Evolutionary conservation across 2,113 vertebrate genomes (phyloP).

Genomic region (Bos indicus): DNA sequence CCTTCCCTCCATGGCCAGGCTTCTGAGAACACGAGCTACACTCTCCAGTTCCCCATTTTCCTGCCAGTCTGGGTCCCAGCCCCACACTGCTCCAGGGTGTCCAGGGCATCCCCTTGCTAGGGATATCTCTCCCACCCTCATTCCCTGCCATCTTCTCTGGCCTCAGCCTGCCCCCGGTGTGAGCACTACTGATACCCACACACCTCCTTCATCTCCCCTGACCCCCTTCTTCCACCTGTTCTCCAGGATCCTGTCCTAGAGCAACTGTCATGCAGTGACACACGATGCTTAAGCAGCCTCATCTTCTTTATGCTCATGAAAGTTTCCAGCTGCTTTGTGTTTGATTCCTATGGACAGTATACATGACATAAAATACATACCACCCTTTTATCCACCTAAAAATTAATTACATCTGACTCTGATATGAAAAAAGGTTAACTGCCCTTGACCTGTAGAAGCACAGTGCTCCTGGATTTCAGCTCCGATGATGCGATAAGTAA

Average conservation of each 20-base stretch:
- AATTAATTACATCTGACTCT: neutral
- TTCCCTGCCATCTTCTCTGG: neutral
- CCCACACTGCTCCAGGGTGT: neutral
- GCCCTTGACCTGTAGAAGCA: neutral
- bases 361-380: neutral
- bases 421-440: neutral
- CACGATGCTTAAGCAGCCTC: too few species aligned
- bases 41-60: neutral
- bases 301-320: neutral
- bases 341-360: neutral
- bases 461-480: neutral
- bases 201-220: neutral
- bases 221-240: neutral
- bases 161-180: rapidly evolving
- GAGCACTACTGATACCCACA: neutral
- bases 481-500: neutral
- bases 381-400: neutral
- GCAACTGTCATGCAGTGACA: neutral
- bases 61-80: neutral
- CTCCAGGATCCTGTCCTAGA: neutral
- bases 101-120: neutral
- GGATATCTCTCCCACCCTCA: neutral
- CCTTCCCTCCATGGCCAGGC: neutral
- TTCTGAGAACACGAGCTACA: neutral
- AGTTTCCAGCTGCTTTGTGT: neutral